Percentiles rank a stretch among this genome's conserved stretches.
phyloP scores from a whole-genome alignment of 2,888 invertebrate genomes.

The Apamea monoglypha region DNA sequence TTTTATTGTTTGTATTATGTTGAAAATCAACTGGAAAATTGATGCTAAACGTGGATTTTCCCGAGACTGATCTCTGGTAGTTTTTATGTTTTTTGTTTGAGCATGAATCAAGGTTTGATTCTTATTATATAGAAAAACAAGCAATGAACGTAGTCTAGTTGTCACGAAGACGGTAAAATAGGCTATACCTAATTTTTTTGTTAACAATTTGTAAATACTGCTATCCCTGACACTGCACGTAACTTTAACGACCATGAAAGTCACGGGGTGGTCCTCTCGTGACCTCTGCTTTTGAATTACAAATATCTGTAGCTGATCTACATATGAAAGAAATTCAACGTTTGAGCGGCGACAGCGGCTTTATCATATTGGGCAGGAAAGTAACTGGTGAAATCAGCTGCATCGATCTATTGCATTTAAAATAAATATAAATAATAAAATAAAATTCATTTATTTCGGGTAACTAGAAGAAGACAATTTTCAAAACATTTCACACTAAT shows the following conservation, averaged over 20 bases:
- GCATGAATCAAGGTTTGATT: background rate
- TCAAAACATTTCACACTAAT: too few species aligned
- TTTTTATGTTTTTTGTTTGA: background rate
- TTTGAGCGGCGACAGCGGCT: slow-evolving; percentile 27
- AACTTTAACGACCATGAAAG: slow-evolving; percentile 27
- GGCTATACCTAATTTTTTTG: background rate
- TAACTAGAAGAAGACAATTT: too few species aligned
- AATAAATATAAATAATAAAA: slow-evolving; percentile 14
- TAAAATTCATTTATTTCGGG: too few species aligned
- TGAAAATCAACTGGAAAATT: slow-evolving; percentile 16
- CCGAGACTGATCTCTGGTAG: background rate
- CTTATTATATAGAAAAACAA: background rate
- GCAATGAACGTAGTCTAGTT: background rate
- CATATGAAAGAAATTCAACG: slow-evolving; percentile 54
- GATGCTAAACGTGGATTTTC: slow-evolving; percentile 10
- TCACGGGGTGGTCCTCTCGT: slow-evolving; percentile 44
- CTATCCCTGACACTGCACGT: background rate
- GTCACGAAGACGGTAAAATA: background rate
- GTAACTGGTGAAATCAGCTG: slow-evolving; percentile 10
- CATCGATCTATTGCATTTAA: background rate
- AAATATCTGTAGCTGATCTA: slow-evolving; percentile 46
- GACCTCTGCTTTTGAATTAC: slow-evolving; percentile 53
- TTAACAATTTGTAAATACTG: background rate
- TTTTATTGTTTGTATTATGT: slow-evolving; percentile 23
- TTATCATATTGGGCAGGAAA: slow-evolving; percentile 19